Evolutionary conservation across 2,888 invertebrate species (phyloP), one percentile per base, ranked within the genome.

Genomic region (Xestia c-nigrum): DNA sequence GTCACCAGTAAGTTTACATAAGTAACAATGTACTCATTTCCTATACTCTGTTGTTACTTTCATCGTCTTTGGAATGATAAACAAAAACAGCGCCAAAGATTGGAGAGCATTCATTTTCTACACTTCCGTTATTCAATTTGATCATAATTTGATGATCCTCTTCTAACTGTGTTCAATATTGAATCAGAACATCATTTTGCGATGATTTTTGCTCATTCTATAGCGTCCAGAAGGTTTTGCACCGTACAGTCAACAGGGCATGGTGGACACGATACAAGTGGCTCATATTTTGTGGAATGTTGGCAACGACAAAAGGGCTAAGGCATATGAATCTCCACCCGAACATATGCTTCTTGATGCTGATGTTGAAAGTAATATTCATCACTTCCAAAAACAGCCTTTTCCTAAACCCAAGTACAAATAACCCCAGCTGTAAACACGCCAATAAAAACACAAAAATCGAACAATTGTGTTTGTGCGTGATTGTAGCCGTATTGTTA

Each of bases 401-500:
- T 31, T 31, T 31, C 31, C 31, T 31, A 31, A 31, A 31, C 31
- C 31, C 31, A 31, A 31, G 31, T 31, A 31, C 31, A 31, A 31
- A 3, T 31, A 31, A 31, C 31, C 55, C 52, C 67, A 83, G 71
- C 74, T 81, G 74, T 57, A 65, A 72, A 57, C 52, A 47, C 59
- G 0, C 24, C 31, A 74, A 74, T 21, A 72, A 68, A 75, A 79
- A 69, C 46, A 81, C 61, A 67, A 57, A 71, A 75, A 50, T 4
- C 24, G 50, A 77, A 81, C 83, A 83, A 83, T 83, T n/a, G 69
- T 63, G 61, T 74, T 74, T 72, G 74, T 61, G 72, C 47, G 71
- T 85, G 75, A 78, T 85, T 76, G 79, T 55, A 46, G 50, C 21
- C 14, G 70, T 82, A 78, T 84, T 78, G 72, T 83, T 79, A n/a